Percentiles rank a stretch among this genome's conserved stretches.
Conservation (phyloP, 2,113 vertebrate genomes). For the Grantiella picta region DNA sequence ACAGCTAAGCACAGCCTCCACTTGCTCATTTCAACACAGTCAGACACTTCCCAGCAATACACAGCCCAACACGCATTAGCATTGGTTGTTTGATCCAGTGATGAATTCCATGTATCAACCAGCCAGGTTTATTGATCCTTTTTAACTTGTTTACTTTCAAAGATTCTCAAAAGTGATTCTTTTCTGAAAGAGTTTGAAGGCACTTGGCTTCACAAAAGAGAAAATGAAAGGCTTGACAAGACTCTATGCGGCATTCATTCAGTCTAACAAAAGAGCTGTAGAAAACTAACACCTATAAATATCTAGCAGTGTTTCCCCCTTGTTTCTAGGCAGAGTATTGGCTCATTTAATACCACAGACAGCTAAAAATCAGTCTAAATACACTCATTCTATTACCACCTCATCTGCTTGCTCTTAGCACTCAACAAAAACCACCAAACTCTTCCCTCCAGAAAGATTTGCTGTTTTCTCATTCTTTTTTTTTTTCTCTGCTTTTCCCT, state of each 20-base stretch:
- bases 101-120: neutral
- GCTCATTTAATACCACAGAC: neutral
- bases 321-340: neutral
- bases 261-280: neutral
- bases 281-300: constrained; percentile 15
- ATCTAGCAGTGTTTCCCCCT: neutral
- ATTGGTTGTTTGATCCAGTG: neutral
- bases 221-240: constrained; percentile 16
- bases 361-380: neutral
- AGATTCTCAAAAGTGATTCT: neutral
- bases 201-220: neutral
- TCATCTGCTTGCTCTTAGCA: neutral
- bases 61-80: neutral
- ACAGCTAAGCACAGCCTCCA: neutral
- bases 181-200: neutral
- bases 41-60: neutral
- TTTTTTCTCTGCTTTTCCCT: neutral
- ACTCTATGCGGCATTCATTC: neutral
- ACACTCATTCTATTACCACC: neutral
- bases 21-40: neutral
- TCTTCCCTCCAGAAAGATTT: neutral
- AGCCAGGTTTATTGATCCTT: neutral
- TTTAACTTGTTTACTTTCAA: constrained; percentile 4
- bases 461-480: neutral
- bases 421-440: neutral